These are phyloP conservation scores for Arrhopalites spinosus DNA, from an alignment of 2,888 invertebrate species.

Conservation along the genomic window DNA sequence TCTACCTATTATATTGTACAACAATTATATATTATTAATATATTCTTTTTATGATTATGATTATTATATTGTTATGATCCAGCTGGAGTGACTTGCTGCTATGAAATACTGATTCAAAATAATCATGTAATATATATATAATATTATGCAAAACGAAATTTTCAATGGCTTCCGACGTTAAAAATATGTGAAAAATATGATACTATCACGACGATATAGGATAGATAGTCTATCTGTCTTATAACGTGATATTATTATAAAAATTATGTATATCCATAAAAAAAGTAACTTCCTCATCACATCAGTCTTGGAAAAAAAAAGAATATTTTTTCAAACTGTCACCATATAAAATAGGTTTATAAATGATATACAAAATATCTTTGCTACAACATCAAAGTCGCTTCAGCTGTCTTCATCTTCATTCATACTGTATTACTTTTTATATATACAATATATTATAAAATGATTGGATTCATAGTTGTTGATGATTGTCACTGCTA, in stretches of 20 bases:
- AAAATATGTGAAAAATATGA: neutral
- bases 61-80: neutral
- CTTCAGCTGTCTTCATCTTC: slow-evolving; percentile 31
- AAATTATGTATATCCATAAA: neutral
- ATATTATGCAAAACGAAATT: slow-evolving; percentile 22
- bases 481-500: neutral
- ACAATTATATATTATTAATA: slow-evolving; percentile 4
- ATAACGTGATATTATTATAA: too few relatives aligned
- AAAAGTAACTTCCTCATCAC: slow-evolving; percentile 17
- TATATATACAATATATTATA: neutral
- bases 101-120: neutral
- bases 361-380: neutral
- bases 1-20: slow-evolving; percentile 24
- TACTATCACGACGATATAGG: neutral
- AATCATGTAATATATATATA: too few relatives aligned
- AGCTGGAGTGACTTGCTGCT: slow-evolving; percentile 28
- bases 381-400: slow-evolving; percentile 17
- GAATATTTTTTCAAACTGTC: slow-evolving; percentile 1
- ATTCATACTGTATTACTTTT: slow-evolving; percentile 7
- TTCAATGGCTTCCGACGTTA: slow-evolving; percentile 30
- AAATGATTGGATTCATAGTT: neutral
- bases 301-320: slow-evolving; percentile 8
- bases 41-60: slow-evolving; percentile 7
- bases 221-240: too few relatives aligned
- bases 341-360: neutral